Conservation (phyloP, 2,888 invertebrate genomes). For the Sturmia bella region DNA sequence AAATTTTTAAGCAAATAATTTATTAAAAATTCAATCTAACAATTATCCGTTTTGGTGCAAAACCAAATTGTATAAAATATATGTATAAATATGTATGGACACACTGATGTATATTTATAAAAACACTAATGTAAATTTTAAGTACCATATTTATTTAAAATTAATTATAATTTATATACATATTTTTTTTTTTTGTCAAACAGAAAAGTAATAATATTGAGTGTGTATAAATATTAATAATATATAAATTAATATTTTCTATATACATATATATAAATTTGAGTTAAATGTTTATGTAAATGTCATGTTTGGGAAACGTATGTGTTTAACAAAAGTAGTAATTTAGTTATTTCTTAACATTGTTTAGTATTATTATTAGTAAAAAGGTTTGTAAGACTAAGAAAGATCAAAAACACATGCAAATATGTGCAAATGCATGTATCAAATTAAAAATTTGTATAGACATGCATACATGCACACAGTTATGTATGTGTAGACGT, state of each 20-base stretch:
- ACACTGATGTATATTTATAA: background rate
- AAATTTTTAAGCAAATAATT: conserved; percentile 3
- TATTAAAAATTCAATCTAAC: conserved; percentile 13
- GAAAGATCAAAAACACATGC: background rate
- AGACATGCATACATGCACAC: no score
- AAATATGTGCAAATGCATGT: conserved; percentile 25
- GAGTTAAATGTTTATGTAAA: background rate
- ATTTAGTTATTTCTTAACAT: conserved; percentile 26
- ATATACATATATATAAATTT: background rate
- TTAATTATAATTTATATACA: conserved; percentile 20
- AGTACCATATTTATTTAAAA: conserved; percentile 38
- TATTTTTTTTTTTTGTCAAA: conserved; percentile 24
- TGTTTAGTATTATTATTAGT: conserved; percentile 61
- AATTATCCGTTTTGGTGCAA: conserved; percentile 43
- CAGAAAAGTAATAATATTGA: conserved; percentile 16
- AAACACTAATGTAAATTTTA: conserved; percentile 15
- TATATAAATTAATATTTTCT: conserved; percentile 9
- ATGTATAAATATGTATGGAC: background rate
- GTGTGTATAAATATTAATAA: conserved; percentile 34
- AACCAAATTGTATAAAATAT: conserved; percentile 55
- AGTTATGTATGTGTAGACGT: no score
- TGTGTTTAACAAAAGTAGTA: conserved; percentile 23
- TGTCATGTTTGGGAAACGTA: background rate
- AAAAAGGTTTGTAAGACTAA: conserved; percentile 66
- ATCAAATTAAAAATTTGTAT: background rate